Evolutionary conservation across 2,888 invertebrate genomes (phyloP), one percentile per base, ranked within the genome.

Genomic region (Lamellibrachia satsuma): DNA sequence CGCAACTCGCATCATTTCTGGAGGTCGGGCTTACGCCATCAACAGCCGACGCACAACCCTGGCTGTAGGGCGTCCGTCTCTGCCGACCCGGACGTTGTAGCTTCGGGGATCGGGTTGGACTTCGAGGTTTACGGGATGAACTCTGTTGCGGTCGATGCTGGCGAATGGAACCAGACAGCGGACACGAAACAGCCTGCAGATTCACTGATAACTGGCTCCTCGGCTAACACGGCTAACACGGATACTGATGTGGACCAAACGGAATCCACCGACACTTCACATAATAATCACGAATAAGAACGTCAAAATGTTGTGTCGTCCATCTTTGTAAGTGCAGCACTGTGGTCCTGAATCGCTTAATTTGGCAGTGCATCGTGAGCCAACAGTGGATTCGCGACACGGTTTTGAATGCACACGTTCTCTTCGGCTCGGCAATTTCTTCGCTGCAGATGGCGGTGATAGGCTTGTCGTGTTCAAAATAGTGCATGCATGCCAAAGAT

Each of bases 1-100:
- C 75, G 75, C 75, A 11, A 75, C 75, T 75, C n/a, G 75, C 75
- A 75, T 22, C 75, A 75, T 75, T 75, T 75, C 75, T 75, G 75
- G 75, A 75, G 75, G 75, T 22, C 75, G 75, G 22, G 75, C 75
- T n/a, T 2, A 75, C 6, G 15, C 22, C 6, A 6, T 75, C 15
- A 75, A 15, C 75, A 22, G 15, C 22, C n/a, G 75, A n/a, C 75
- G 15, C 75, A 75, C 75, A 15, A 22, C 75, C 22, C 22, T 75
- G 22, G n/a, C 75, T 75, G 75, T 75, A 22, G 75, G 22, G n/a
- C 75, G 75, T 22, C 75, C 75, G 75, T 75, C 22, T 2, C 75
- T 75, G 75, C 0, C 6, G 15, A 75, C 22, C n/a, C 75, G 15
- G 15, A 75, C 15, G 22, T 75, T 75, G n/a, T 22, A 3, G 4